A percentile compares a stretch with the other conserved stretches of the same genome.
Conservation (phyloP, 2,113 vertebrate species). For the Ptychochromis oligacanthus region DNA sequence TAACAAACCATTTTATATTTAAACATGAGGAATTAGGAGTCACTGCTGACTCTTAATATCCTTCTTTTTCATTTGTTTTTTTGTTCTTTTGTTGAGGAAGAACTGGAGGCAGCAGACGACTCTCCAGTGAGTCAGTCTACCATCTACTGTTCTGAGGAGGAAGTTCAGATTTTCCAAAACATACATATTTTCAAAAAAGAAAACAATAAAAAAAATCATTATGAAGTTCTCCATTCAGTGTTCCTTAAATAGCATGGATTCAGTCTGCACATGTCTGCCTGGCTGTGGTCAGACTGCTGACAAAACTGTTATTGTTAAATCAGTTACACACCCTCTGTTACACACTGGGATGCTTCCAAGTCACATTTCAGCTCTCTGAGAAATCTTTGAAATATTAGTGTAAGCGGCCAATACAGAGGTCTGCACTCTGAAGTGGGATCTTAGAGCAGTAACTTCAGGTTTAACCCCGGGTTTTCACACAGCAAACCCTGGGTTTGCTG, state of each 20-base stretch:
- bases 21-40: slow-evolving; percentile 40
- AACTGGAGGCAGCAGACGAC: slow-evolving; percentile 30
- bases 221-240: slow-evolving; percentile 16
- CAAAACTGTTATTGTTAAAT: slow-evolving; percentile 8
- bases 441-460: not conserved
- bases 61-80: not conserved
- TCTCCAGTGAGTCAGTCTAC: slow-evolving; percentile 37
- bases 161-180: slow-evolving; percentile 18
- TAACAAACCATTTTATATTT: slow-evolving; percentile 30
- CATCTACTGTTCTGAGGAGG: slow-evolving; percentile 6
- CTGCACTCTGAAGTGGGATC: not conserved
- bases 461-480: not conserved
- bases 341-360: slow-evolving; percentile 14
- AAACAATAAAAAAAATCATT: not conserved
- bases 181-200: not conserved
- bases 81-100: not conserved
- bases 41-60: slow-evolving; percentile 1
- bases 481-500: too few relatives aligned
- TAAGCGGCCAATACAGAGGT: not conserved
- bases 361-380: not conserved
- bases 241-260: slow-evolving; percentile 14
- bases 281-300: slow-evolving; percentile 46
- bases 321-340: not conserved
- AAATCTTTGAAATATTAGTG: not conserved
- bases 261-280: slow-evolving; percentile 8